Evolutionary conservation across 2,797 vertebrate genomes (phyloP), one percentile per base, ranked within the genome.

Genomic region (Acipenser ruthenus): DNA sequence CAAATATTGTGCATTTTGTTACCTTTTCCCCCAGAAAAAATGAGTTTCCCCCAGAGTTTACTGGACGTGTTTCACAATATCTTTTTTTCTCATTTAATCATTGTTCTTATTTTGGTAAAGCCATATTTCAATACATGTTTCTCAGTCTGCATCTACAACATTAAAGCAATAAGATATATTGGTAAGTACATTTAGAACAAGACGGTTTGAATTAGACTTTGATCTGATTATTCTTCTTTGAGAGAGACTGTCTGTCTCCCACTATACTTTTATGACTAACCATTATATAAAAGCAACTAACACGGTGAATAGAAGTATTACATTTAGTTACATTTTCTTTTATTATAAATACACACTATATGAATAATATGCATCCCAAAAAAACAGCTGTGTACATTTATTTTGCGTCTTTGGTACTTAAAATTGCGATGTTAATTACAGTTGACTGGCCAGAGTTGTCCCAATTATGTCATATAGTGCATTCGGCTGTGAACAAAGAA

Each of bases 401-500:
- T 58, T 37, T 37, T 37, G 37, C 37, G 11, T 58, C 55, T n/a
- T 58, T 13, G 12, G 55, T 7, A n/a, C 15, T 11, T 11, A 58
- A 7, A n/a, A 7, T 58, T 58, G 7, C 58, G 3, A 68, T 10
- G 6, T 75, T 72, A 63, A 77, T 75, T 62, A 74, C 52, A 66
- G 72, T 9, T 64, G 71, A 74, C 80, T 91, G 79, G 76, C 74
- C 64, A 75, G 68, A 6, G 56, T 70, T 62, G 79, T 68, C 68
- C 64, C 68, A 65, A 76, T 71, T 52, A 79, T 77, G 63, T 78
- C 72, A 69, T 81, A 58, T n/a, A 58, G 12, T 11, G 55, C 55
- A 6, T n/a, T 78, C 72, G 71, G 72, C 77, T 82, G 74, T 59
- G 66, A 10, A 59, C 63, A 67, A 71, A 70, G 11, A 58, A n/a